Base-by-base conservation (phyloP, 2,113 vertebrate species). In the Malaclemys terrapin region DNA sequence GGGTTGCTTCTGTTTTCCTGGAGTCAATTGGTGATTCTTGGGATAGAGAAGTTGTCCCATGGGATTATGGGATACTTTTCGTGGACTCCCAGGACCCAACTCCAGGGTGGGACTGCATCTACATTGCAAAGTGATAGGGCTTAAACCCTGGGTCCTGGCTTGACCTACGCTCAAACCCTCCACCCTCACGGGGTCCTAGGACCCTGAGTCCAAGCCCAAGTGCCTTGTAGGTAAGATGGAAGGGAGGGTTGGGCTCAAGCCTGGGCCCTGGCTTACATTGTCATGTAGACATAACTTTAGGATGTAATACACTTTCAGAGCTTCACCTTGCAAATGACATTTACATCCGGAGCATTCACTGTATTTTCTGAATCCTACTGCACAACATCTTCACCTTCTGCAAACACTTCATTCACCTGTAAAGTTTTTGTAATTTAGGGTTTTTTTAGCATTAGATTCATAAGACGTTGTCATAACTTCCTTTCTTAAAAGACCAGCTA, bases 281-380 rank as follows among this genome's bases (percentile, higher is more conserved):
- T 31, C 14, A 17, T 19, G 62, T n/a, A 65, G 16, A 72, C 16
- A 38, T n/a, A 22, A 7, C 19, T 72, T 72, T 22, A 72, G 17
- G 29, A 4, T 62, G 69, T 62, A 57, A 50, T 4, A 35, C 0
- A 1, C 22, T 53, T 92, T 72, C n/a, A 38, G 69, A 38, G 10
- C 56, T 20, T 9, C 1, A 1, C 1, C 6, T 69, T 49, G 10
- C 13, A 24, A 89, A 5, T 0, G 2, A 13, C 88, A 62, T 79
- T 8, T 42, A 10, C 80, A 54, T 50, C 4, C 7, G 2, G 24
- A 78, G 11, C 42, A 47, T 29, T 27, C 75, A 45, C 65, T 88
- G 25, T 22, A 53, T 27, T 85, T 84, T 72, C 11, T 52, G 81
- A 54, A 50, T 2, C 80, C 47, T 84, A 89, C 76, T 2, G 20